Evolutionary conservation across 2,888 invertebrate genomes (phyloP).

Genomic region (Stenolophus ochropezus): DNA sequence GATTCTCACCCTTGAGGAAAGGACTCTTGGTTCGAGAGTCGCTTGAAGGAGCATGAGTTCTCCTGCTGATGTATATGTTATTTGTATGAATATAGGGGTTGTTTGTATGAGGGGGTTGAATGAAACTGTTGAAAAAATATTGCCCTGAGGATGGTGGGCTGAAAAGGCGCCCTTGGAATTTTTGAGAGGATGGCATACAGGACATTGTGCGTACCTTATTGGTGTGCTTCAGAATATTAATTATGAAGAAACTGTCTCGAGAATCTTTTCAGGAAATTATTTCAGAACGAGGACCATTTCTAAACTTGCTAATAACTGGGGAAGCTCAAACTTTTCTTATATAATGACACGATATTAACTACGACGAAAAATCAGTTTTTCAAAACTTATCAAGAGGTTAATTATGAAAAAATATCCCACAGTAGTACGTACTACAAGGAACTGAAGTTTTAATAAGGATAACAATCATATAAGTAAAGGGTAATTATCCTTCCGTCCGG

Average conservation of each 20-base stretch:
- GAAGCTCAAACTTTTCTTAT: not conserved
- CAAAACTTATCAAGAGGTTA: too few relatives aligned
- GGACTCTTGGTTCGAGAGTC: not conserved
- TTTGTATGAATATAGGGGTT: conserved; percentile 39
- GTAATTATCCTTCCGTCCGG: too few relatives aligned
- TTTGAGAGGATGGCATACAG: conserved; percentile 31
- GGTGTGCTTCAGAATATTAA: conserved; percentile 26
- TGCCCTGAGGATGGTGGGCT: conserved; percentile 22
- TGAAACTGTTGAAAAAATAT: conserved; percentile 51
- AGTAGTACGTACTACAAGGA: too few relatives aligned
- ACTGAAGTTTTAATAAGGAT: too few relatives aligned
- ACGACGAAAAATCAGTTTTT: too few relatives aligned
- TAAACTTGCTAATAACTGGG: not conserved
- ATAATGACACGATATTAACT: too few relatives aligned
- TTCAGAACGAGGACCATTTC: not conserved
- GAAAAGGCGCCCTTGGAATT: conserved; percentile 40
- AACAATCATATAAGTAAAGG: too few relatives aligned
- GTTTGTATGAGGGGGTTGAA: conserved; percentile 23
- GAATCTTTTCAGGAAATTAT: not conserved
- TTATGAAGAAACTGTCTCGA: conserved; percentile 1
- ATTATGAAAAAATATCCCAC: too few relatives aligned
- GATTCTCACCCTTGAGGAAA: not conserved
- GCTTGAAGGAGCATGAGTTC: not conserved
- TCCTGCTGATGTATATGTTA: conserved; percentile 39
- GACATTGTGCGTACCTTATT: conserved; percentile 10